These are phyloP conservation scores for Ecdyonurus torrentis DNA, from an alignment of 2,888 invertebrate species.

Conservation along the genomic window DNA sequence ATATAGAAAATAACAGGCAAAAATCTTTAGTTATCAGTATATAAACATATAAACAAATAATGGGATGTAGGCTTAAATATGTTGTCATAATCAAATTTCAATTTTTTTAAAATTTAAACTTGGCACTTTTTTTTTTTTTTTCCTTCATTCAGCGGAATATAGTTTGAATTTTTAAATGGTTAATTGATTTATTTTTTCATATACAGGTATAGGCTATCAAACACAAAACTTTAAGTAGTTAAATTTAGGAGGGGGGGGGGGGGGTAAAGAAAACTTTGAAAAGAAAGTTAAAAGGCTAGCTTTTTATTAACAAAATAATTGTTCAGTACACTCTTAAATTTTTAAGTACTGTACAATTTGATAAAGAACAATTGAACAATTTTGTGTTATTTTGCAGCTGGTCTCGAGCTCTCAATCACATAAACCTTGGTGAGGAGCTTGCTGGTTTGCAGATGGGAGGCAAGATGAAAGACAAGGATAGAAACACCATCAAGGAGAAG, in stretches of 20 bases:
- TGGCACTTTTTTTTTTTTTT: not conserved
- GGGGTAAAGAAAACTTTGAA: no score
- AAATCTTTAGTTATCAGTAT: no score
- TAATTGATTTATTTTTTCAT: no score
- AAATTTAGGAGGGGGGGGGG: no score
- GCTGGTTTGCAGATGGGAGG: constrained; percentile 33
- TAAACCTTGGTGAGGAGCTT: constrained; percentile 20
- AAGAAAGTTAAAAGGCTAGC: no score
- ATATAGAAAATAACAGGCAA: no score
- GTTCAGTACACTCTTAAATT: constrained; percentile 9
- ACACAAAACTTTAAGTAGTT: no score
- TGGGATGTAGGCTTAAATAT: no score
- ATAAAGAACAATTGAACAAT: constrained; percentile 17
- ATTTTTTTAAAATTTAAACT: no score
- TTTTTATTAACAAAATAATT: not conserved
- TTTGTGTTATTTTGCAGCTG: constrained; percentile 45
- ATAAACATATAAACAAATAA: no score
- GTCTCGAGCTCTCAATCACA: constrained; percentile 62
- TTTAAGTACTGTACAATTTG: constrained; percentile 5
- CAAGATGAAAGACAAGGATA: constrained; percentile 70
- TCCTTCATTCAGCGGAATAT: not conserved
- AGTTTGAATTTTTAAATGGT: not conserved
- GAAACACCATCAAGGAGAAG: constrained; percentile 71
- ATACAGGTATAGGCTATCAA: no score
- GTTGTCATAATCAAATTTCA: no score